Conservation (phyloP, 2,113 vertebrate species). For the Aleadryas rufinucha region DNA sequence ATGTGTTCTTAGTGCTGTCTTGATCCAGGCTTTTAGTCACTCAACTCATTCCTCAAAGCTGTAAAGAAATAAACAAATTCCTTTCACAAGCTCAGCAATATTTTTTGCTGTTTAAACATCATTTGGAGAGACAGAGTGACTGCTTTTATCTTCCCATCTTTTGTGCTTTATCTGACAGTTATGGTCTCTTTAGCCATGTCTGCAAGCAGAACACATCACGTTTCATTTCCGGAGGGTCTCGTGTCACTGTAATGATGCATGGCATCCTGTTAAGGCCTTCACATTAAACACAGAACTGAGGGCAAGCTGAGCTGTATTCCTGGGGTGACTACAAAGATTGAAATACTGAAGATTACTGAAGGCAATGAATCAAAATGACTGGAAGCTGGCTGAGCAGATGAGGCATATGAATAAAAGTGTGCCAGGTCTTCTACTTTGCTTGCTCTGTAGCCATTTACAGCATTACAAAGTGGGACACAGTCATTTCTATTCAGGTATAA, state of each 20-base stretch:
- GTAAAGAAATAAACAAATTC: background rate
- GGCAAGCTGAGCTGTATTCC: background rate
- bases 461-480: background rate
- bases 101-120: background rate
- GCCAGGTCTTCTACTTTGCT: background rate
- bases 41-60: background rate
- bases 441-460: background rate
- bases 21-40: background rate
- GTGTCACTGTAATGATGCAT: background rate
- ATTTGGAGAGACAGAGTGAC: background rate
- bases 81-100: background rate
- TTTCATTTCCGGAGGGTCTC: background rate
- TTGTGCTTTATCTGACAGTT: background rate
- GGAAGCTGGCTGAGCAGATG: background rate
- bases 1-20: background rate
- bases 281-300: background rate
- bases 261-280: background rate
- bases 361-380: conserved; percentile 9
- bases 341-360: conserved; percentile 4
- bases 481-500: background rate
- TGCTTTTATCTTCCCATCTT: background rate
- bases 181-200: background rate
- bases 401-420: background rate
- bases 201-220: background rate
- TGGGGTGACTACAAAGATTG: background rate